Conservation (phyloP, 2,113 vertebrate genomes). For the Microcebus murinus region DNA sequence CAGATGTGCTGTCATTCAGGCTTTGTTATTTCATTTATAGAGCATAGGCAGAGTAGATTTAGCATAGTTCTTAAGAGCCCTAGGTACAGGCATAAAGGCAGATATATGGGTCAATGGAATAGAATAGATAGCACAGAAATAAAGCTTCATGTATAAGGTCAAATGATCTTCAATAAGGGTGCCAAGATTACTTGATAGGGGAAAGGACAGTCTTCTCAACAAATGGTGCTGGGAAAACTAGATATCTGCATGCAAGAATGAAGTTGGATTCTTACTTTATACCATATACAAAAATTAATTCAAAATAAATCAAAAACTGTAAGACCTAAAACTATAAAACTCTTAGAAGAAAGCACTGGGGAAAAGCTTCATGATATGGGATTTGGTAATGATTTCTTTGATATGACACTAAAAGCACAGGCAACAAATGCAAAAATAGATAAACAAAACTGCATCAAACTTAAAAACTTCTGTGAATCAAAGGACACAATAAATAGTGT, state of each 20-base stretch:
- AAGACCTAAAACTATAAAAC: not conserved
- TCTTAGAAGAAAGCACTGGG: not conserved
- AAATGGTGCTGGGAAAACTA: not conserved
- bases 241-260: not conserved
- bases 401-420: not conserved
- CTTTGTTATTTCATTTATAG: too few species aligned
- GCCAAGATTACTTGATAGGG: not conserved
- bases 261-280: not conserved
- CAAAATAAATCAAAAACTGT: not conserved
- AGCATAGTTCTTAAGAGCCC: too few species aligned
- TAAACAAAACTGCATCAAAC: not conserved
- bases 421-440: not conserved
- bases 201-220: not conserved
- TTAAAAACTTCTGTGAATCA: not conserved
- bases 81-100: not conserved
- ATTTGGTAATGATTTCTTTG: not conserved
- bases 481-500: not conserved
- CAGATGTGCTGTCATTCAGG: too few species aligned
- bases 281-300: not conserved
- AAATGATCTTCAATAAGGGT: not conserved
- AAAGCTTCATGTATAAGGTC: not conserved
- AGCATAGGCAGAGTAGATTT: too few species aligned
- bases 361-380: not conserved
- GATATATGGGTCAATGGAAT: not conserved
- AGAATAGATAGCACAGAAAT: not conserved